phyloP scores from a whole-genome alignment of 2,113 vertebrate species.

The Dipodomys ordii region DNA sequence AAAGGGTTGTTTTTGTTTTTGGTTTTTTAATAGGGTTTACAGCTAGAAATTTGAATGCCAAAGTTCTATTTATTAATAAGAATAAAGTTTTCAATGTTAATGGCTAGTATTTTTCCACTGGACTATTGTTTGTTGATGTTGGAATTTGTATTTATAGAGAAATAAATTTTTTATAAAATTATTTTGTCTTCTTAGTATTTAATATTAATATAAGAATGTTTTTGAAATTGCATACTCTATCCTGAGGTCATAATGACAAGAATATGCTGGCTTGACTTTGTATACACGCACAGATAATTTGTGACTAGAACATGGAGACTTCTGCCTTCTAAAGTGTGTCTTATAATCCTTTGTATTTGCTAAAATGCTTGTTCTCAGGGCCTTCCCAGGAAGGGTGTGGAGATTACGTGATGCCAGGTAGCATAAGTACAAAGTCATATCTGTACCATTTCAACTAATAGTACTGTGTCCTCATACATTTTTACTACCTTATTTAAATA shows the following conservation, averaged over 20 bases:
- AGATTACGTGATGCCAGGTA: slow-evolving; percentile 16
- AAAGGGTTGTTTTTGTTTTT: slow-evolving; percentile 84
- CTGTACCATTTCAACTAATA: not conserved
- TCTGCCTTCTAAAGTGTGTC: slow-evolving; percentile 15
- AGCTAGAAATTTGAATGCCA: slow-evolving; percentile 97
- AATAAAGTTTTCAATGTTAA: slow-evolving; percentile 91
- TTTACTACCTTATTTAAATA: not conserved
- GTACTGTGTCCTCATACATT: not conserved
- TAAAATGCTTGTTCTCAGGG: not conserved
- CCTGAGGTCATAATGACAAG: not conserved
- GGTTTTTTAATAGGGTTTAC: slow-evolving; percentile 92
- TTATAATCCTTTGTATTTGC: not conserved
- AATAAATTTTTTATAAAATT: slow-evolving; percentile 92
- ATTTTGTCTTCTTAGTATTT: slow-evolving; percentile 31
- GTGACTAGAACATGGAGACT: not conserved
- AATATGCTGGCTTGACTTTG: not conserved
- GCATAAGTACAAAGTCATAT: not conserved
- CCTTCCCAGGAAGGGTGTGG: not conserved
- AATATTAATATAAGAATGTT: slow-evolving; percentile 51
- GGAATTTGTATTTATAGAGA: slow-evolving; percentile 90
- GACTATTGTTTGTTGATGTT: slow-evolving; percentile 90
- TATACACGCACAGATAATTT: not conserved
- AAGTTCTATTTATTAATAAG: slow-evolving; percentile 96
- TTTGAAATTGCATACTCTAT: slow-evolving; percentile 1
- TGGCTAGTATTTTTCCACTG: slow-evolving; percentile 94